Conservation (phyloP, 2,888 invertebrate genomes). For the Hypsopygia costalis region DNA sequence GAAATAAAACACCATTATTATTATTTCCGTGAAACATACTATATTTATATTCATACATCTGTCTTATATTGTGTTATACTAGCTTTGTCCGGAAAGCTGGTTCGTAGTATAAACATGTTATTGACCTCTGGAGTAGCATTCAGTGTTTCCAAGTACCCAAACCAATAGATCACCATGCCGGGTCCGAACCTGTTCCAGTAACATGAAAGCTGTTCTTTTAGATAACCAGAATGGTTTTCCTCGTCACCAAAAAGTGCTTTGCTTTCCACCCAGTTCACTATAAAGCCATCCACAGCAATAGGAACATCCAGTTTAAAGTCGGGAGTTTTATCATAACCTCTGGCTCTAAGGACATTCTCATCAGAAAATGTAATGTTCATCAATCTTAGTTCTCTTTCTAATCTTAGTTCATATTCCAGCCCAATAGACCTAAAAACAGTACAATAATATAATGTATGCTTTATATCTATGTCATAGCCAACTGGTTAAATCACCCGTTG, state of each 20-base stretch:
- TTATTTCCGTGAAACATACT: too few species aligned
- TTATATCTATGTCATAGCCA: too few species aligned
- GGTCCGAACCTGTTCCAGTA: conserved; percentile 97
- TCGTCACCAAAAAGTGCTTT: conserved; percentile 96
- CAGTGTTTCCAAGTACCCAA: conserved; percentile 89
- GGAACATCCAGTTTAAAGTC: conserved; percentile 95
- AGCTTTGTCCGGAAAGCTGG: conserved; percentile 72
- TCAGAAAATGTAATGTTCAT: conserved; percentile 79
- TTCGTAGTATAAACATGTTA: conserved; percentile 78
- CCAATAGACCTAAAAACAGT: conserved; percentile 86
- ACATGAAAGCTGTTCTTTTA: conserved; percentile 91
- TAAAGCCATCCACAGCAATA: conserved; percentile 89
- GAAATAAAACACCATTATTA: too few species aligned
- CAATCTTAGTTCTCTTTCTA: conserved; percentile 81
- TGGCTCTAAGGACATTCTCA: conserved; percentile 88
- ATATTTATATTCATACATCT: conserved; percentile 38
- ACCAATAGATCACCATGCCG: conserved; percentile 97
- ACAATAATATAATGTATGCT: too few species aligned
- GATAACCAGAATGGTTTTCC: conserved; percentile 88
- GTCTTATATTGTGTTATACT: conserved; percentile 70
- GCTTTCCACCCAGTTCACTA: conserved; percentile 97
- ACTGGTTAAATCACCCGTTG: too few species aligned
- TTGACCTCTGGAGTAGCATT: conserved; percentile 84
- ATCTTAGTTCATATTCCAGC: conserved; percentile 90
- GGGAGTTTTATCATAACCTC: conserved; percentile 97